phyloP scores from a whole-genome alignment of 2,888 invertebrate genomes.

The Acrobasis repandana region DNA sequence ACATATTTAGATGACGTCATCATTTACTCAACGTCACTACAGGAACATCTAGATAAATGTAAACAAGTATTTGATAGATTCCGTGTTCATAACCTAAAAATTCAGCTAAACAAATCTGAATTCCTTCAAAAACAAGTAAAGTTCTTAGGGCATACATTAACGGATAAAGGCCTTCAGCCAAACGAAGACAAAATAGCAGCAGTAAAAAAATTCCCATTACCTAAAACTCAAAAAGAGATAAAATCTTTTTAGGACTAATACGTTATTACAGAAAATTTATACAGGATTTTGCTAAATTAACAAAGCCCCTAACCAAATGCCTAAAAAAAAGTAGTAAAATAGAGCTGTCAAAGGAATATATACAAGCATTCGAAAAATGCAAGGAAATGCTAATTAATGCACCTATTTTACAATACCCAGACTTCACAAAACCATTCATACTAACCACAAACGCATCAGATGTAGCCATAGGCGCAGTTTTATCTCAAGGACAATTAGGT shows the following conservation, averaged over 20 bases:
- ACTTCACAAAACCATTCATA: background rate
- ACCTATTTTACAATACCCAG: background rate
- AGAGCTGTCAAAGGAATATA: conserved; percentile 27
- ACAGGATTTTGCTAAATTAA: background rate
- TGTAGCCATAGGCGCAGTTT: background rate
- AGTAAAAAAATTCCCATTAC: conserved; percentile 35
- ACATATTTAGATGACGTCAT: conserved; percentile 44
- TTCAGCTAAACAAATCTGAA: conserved; percentile 36
- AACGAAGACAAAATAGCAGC: conserved; percentile 40
- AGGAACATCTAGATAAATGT: conserved; percentile 37
- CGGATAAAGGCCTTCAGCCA: conserved; percentile 36
- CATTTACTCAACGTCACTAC: conserved; percentile 32
- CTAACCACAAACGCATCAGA: background rate
- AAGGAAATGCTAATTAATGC: background rate
- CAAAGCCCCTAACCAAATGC: conserved; percentile 38
- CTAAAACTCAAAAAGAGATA: conserved; percentile 37
- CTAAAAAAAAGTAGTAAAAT: conserved; percentile 36
- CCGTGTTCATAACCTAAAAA: conserved; percentile 33
- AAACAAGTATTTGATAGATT: conserved; percentile 39
- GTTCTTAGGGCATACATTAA: conserved; percentile 34
- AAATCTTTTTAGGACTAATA: conserved; percentile 35
- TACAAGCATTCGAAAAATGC: conserved; percentile 30
- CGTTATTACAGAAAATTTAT: background rate
- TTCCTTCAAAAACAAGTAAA: conserved; percentile 32
- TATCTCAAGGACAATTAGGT: background rate